Evolutionary conservation across 2,888 invertebrate genomes (phyloP), one percentile per base, ranked within the genome.

Genomic region (Macrosoma leucophasiata): DNA sequence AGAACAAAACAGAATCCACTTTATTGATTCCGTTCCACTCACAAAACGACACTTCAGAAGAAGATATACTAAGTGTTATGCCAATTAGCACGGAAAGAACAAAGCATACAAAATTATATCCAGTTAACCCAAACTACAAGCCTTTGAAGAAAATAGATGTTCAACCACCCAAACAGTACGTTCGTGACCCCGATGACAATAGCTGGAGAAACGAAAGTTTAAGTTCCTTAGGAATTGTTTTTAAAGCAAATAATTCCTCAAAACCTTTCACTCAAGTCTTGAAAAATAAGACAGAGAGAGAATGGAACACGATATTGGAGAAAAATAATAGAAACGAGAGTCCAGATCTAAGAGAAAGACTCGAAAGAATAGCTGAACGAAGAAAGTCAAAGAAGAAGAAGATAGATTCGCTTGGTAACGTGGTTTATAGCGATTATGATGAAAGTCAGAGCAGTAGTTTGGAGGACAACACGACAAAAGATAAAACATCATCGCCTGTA

Each of bases 121-220:
- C 73, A 4, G 67, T 76, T 0, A 71, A 55, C 31, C 59, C 73
- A 3, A 76, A 72, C 41, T 84, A 84, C 40, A 82, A 71, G 37
- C 73, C 74, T 4, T 62, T 76, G 50, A 82, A 81, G 35, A 81
- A 76, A 52, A 60, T 82, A 19, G 81, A 81, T 27, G 64, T 81
- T 1, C 70, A 70, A 43, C 66, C 74, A 4, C 55, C 66, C 1
- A 81, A 77, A 41, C 60, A 55, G 2, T 71, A 72, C 33, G 48
- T 74, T 10, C 54, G 81, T 48, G 67, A 84, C 33, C 84, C 82
- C 0, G 82, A 84, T 33, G 84, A 84, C 39, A 81, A 81, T 36
- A 81, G 78, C 39, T 84, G 84, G 84, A 67, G 84, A 53, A 84
- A 82, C 40, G 79, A 82, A 55, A 82, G 84, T 41, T 68, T 84